Percentiles rank a stretch among this genome's conserved stretches.
phyloP scores from a whole-genome alignment of 2,113 vertebrate genomes.

The Phodopus roborovskii region DNA sequence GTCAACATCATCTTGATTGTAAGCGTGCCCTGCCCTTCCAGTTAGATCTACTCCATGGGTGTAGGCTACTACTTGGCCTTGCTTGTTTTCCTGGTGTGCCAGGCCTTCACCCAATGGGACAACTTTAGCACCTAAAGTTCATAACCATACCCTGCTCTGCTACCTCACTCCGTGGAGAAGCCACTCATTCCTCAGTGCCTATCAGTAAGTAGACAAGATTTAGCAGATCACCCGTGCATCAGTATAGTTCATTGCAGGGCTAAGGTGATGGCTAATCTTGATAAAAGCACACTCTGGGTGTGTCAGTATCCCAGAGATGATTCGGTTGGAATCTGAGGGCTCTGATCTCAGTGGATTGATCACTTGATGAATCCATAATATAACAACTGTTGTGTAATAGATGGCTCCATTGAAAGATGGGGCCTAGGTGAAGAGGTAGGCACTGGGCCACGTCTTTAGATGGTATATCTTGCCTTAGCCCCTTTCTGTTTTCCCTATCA shows the following conservation, averaged over 20 bases:
- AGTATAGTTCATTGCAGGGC: neutral
- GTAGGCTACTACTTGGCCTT: neutral
- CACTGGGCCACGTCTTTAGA: neutral
- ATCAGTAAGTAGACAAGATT: neutral
- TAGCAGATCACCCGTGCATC: neutral
- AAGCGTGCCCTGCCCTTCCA: neutral
- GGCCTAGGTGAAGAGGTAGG: neutral
- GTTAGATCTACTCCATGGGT: neutral
- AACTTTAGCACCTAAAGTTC: neutral
- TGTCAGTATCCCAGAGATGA: neutral
- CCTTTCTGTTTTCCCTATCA: neutral
- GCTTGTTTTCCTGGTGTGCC: rapidly evolving
- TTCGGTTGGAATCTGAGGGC: neutral
- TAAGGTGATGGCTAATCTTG: neutral
- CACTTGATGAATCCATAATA: neutral
- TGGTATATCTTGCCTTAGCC: neutral
- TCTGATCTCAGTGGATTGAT: neutral
- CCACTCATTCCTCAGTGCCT: neutral
- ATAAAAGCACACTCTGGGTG: neutral
- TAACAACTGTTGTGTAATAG: neutral
- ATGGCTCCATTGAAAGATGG: neutral
- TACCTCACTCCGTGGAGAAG: neutral
- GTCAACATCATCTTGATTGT: neutral
- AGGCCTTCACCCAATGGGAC: neutral
- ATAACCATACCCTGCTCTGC: neutral